Evolutionary conservation across 2,888 invertebrate genomes (phyloP).

Genomic region (Tolmerus cingulatus): DNA sequence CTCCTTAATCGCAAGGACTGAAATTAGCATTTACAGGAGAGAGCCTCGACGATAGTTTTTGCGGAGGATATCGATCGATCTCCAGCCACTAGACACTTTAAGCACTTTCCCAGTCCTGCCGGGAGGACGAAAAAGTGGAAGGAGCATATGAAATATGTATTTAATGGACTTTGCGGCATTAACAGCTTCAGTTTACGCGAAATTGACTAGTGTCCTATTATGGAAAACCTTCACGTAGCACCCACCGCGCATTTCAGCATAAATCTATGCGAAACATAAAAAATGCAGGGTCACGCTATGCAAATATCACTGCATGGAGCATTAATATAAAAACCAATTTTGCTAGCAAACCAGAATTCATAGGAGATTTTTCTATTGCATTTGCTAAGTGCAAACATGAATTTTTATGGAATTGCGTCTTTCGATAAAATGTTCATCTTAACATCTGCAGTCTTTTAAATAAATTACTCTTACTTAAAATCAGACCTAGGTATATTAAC

Average conservation of each 20-base stretch:
- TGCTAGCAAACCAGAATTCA: background rate
- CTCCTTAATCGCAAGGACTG: slow-evolving; percentile 34
- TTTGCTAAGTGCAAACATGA: background rate
- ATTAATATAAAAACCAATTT: background rate
- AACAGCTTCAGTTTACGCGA: background rate
- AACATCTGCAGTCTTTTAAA: too few species aligned
- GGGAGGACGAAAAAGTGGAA: background rate
- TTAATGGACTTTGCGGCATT: background rate
- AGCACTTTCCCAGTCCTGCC: background rate
- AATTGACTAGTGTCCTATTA: background rate
- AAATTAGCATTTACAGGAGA: slow-evolving; percentile 41
- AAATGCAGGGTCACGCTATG: background rate
- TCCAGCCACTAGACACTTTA: background rate
- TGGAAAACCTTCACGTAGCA: background rate
- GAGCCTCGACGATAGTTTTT: background rate
- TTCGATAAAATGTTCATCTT: too few species aligned
- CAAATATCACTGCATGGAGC: background rate
- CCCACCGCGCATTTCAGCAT: background rate
- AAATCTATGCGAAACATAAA: background rate
- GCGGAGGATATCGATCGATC: slow-evolving; percentile 5
- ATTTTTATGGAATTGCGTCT: background rate
- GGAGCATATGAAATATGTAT: background rate
- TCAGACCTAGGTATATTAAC: too few species aligned
- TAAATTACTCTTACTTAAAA: too few species aligned
- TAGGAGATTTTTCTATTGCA: background rate